These are phyloP conservation scores for Tribolium madens DNA, from an alignment of 1,140 invertebrate genomes.

Conservation along the genomic window DNA sequence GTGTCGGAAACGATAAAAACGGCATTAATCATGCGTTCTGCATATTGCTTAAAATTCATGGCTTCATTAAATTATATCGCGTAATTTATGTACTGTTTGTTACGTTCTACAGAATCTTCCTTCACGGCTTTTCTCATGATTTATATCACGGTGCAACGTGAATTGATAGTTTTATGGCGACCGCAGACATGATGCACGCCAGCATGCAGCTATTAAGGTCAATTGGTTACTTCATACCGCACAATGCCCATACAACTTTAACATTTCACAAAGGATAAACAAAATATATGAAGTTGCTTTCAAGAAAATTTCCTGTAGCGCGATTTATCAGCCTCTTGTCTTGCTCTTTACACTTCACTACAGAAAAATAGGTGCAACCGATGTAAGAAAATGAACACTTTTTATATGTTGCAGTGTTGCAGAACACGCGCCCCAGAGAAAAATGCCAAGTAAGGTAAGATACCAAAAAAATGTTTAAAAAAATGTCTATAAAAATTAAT, in stretches of 20 bases:
- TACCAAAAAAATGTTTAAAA: too few relatives aligned
- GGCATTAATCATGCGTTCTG: conserved; percentile 17
- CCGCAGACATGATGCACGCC: background rate
- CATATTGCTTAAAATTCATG: conserved; percentile 30
- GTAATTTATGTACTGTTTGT: conserved; percentile 18
- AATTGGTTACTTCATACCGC: background rate
- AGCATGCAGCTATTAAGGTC: background rate
- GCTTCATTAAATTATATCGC: conserved; percentile 26
- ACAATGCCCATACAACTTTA: background rate
- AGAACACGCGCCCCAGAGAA: too few relatives aligned
- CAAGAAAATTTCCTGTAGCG: too few relatives aligned
- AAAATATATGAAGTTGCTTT: too few relatives aligned
- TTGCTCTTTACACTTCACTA: too few relatives aligned
- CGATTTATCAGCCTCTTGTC: too few relatives aligned
- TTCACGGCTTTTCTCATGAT: background rate
- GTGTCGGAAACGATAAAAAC: background rate
- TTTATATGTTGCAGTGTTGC: too few relatives aligned
- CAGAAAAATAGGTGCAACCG: too few relatives aligned
- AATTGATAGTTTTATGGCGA: conserved; percentile 6
- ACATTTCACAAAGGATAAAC: background rate
- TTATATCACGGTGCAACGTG: background rate
- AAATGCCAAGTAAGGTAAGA: too few relatives aligned
- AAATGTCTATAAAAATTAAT: too few relatives aligned
- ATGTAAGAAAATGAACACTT: too few relatives aligned
- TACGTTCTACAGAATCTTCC: background rate